A percentile compares a stretch with the other conserved stretches of the same genome.
These are phyloP conservation scores for Phoxinus dragarum DNA, from an alignment of 2,797 vertebrate genomes.

Conservation along the genomic window DNA sequence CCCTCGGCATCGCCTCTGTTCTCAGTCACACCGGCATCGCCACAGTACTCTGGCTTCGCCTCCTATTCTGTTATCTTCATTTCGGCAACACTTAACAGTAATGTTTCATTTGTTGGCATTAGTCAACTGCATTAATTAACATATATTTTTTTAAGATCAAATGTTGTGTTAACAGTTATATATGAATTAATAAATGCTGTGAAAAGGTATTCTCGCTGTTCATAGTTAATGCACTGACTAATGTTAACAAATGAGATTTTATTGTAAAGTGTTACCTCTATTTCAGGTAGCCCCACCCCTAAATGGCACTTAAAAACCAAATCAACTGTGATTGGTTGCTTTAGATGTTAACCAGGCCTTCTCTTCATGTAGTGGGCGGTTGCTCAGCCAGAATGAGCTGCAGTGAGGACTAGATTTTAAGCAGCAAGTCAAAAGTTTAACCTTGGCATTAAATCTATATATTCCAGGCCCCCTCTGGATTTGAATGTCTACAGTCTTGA, in stretches of 20 bases:
- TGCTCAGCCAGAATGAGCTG: neutral
- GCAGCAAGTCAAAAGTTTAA: neutral
- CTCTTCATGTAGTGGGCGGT: neutral
- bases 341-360: neutral
- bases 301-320: neutral
- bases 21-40: too few species aligned
- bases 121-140: too few species aligned
- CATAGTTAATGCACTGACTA: neutral
- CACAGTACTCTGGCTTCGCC: too few species aligned
- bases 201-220: too few species aligned
- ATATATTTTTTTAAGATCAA: too few species aligned
- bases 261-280: neutral
- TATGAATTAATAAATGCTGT: too few species aligned
- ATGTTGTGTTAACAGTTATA: too few species aligned
- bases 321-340: neutral
- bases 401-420: neutral
- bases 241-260: neutral
- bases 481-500: conserved; percentile 39
- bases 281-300: neutral
- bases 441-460: conserved; percentile 13
- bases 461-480: neutral
- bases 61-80: too few species aligned
- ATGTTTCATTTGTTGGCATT: too few species aligned
- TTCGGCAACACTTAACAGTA: too few species aligned
- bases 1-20: too few species aligned